Conservation (phyloP, 2,888 invertebrate species). For the Lasioglossum vierecki region DNA sequence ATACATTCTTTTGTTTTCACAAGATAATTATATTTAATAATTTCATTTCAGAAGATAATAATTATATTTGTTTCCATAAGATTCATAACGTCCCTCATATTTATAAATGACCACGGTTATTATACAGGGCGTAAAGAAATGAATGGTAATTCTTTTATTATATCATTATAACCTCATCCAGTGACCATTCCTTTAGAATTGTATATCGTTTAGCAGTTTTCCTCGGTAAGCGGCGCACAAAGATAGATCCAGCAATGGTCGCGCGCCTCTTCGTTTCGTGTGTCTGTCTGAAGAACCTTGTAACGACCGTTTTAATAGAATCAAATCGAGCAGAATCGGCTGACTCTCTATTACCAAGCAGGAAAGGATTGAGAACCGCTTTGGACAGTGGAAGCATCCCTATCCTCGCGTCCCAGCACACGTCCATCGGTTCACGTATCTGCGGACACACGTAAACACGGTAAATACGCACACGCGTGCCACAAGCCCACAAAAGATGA, state of each 20-base stretch:
- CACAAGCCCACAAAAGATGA: constrained; percentile 67
- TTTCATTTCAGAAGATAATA: no score
- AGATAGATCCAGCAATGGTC: neutral
- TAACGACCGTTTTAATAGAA: constrained; percentile 33
- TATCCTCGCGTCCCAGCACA: constrained; percentile 45
- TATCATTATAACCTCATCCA: no score
- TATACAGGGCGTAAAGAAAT: no score
- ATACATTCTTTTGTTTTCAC: neutral
- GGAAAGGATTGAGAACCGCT: constrained; percentile 72
- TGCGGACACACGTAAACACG: constrained; percentile 45
- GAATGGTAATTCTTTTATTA: no score
- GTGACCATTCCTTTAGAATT: no score
- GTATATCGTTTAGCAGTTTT: no score
- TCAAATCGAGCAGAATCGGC: constrained; percentile 37
- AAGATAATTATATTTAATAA: no score
- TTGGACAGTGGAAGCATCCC: constrained; percentile 63
- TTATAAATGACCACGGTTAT: no score
- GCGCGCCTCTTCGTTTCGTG: neutral
- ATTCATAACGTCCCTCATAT: no score
- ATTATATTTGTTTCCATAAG: no score
- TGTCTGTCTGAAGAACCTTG: constrained; percentile 7
- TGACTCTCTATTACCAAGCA: constrained; percentile 18
- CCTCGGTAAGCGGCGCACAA: neutral
- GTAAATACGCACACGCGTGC: constrained; percentile 47
- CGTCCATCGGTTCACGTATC: neutral